phyloP scores from a whole-genome alignment of 2,888 invertebrate species.

The Synanthedon myopaeformis region DNA sequence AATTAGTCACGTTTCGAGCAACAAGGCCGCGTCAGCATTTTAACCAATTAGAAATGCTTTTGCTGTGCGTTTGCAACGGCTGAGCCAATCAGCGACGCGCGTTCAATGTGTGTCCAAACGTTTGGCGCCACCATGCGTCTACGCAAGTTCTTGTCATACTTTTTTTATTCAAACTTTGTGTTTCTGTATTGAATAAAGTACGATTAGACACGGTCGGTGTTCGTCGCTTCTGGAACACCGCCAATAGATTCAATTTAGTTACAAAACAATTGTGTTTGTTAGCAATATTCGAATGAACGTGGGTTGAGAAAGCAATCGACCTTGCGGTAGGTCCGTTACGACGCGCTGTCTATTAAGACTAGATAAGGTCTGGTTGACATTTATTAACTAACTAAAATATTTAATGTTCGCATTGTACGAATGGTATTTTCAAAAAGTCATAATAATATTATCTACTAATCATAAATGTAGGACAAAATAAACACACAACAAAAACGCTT shows the following conservation, averaged over 20 bases:
- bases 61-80: not conserved
- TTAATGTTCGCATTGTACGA: too few relatives aligned
- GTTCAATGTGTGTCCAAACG: not conserved
- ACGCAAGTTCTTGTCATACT: conserved; percentile 2
- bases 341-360: not conserved
- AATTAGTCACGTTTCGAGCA: conserved; percentile 16
- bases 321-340: not conserved
- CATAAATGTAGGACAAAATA: too few relatives aligned
- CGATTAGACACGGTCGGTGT: not conserved
- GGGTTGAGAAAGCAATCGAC: not conserved
- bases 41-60: not conserved
- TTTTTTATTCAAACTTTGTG: not conserved
- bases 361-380: too few relatives aligned
- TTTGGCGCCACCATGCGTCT: conserved; percentile 6
- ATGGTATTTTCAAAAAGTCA: too few relatives aligned
- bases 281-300: not conserved
- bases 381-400: too few relatives aligned
- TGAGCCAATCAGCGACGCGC: not conserved
- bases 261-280: not conserved
- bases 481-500: too few relatives aligned
- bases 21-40: conserved; percentile 6
- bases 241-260: not conserved
- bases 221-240: not conserved
- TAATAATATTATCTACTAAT: too few relatives aligned
- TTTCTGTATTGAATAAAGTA: not conserved